Evolutionary conservation across 64 coral and sea anemone genomes (phyloP).

Genomic region (Cladopsammia gracilis): DNA sequence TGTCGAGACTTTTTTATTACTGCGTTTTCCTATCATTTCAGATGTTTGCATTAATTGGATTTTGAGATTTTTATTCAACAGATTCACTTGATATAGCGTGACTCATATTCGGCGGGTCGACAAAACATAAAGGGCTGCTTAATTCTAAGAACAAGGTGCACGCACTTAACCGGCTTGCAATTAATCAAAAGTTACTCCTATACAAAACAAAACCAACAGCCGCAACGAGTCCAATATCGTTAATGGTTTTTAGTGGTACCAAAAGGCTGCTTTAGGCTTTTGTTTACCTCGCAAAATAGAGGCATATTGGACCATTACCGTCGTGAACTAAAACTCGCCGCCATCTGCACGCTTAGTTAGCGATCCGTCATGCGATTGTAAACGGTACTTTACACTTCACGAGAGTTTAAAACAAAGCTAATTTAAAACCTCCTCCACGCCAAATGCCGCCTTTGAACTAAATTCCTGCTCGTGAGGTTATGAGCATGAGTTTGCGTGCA

Average conservation of each 20-base stretch:
- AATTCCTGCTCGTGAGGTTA: neutral
- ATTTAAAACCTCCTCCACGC: neutral
- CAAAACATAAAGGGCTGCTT: neutral
- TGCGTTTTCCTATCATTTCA: no score
- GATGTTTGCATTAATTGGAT: neutral
- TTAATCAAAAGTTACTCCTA: constrained; percentile 20
- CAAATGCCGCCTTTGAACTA: neutral
- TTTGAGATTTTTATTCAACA: neutral
- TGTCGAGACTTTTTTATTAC: no score
- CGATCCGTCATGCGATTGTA: neutral
- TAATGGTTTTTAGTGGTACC: constrained; percentile 18
- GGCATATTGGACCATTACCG: neutral
- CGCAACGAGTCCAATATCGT: neutral
- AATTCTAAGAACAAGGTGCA: neutral
- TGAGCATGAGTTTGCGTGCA: neutral
- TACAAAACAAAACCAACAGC: constrained; percentile 2
- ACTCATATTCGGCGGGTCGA: neutral
- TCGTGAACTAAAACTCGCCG: neutral
- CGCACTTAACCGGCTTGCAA: neutral
- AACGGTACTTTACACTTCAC: neutral
- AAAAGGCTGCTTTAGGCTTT: neutral
- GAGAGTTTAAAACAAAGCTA: neutral
- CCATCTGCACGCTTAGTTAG: neutral
- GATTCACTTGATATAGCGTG: neutral
- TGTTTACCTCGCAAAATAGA: neutral